Evolutionary conservation across 2,113 vertebrate species (phyloP).

Genomic region (Tetrao urogallus): DNA sequence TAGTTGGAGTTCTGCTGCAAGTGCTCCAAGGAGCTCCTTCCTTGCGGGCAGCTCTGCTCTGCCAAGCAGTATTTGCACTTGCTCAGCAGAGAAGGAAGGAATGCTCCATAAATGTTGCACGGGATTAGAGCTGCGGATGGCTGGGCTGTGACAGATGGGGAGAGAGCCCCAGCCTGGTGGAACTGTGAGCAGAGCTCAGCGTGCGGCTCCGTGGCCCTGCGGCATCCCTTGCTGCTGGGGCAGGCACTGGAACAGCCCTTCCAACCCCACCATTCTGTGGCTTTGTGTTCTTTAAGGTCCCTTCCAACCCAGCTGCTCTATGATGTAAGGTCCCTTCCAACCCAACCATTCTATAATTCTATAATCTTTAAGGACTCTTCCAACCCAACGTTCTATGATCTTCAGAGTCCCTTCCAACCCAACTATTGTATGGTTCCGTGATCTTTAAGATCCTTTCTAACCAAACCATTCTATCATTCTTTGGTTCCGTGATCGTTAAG

Average conservation of each 20-base stretch:
- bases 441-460: too few relatives aligned
- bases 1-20: constrained; percentile 20
- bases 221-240: too few relatives aligned
- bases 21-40: constrained; percentile 32
- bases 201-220: not conserved
- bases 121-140: not conserved
- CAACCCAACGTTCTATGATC: too few relatives aligned
- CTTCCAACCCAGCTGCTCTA: too few relatives aligned
- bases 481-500: too few relatives aligned
- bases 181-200: rapidly evolving
- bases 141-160: not conserved
- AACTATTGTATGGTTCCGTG: too few relatives aligned
- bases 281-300: too few relatives aligned
- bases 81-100: constrained; percentile 45
- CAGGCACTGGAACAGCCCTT: not conserved
- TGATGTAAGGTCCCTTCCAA: too few relatives aligned
- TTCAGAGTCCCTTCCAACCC: too few relatives aligned
- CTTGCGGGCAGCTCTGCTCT: constrained; percentile 19
- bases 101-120: constrained; percentile 39
- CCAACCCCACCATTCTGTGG: not conserved
- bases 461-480: too few relatives aligned
- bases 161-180: not conserved
- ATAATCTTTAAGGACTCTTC: too few relatives aligned
- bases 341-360: too few relatives aligned
- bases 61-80: constrained; percentile 63